These are phyloP conservation scores for Micropoecilia bifurca DNA, from an alignment of 2,797 vertebrate genomes.

Conservation along the genomic window DNA sequence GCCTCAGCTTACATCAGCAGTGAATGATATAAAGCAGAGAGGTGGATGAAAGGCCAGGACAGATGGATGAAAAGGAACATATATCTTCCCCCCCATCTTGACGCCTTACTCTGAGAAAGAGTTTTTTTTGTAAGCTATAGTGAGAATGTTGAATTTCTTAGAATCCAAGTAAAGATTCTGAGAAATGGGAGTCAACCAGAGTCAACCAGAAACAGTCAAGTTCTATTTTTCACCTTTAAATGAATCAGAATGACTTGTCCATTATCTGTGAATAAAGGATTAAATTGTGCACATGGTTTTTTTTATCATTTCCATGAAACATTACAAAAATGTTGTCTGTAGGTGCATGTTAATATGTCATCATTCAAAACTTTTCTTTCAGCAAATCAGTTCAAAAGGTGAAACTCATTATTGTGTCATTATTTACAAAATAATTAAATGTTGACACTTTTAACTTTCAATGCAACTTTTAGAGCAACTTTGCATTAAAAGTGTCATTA, in stretches of 20 bases:
- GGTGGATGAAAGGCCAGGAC: neutral
- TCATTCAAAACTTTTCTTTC: neutral
- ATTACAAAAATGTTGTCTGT: neutral
- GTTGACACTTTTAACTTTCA: too few species aligned
- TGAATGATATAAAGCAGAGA: conserved; percentile 10
- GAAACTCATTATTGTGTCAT: neutral
- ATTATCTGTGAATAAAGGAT: conserved; percentile 51
- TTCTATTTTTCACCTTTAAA: conserved; percentile 49
- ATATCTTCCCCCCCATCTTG: neutral
- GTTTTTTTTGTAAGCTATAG: conserved; percentile 20
- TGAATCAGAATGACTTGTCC: conserved; percentile 37
- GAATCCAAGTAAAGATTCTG: conserved; percentile 26
- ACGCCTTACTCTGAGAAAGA: conserved; percentile 43
- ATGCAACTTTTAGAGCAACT: too few species aligned
- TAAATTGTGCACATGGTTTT: conserved; percentile 4
- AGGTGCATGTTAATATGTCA: neutral
- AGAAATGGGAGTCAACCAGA: conserved; percentile 55
- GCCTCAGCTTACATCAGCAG: conserved; percentile 12
- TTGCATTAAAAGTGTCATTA: too few species aligned
- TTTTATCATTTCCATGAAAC: conserved; percentile 9
- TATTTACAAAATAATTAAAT: too few species aligned
- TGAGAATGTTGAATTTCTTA: conserved; percentile 13
- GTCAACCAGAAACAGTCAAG: conserved; percentile 37
- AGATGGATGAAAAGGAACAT: neutral
- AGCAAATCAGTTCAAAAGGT: neutral